Evolutionary conservation across 2,113 vertebrate genomes (phyloP).

Genomic region (Calidris pygmaea): DNA sequence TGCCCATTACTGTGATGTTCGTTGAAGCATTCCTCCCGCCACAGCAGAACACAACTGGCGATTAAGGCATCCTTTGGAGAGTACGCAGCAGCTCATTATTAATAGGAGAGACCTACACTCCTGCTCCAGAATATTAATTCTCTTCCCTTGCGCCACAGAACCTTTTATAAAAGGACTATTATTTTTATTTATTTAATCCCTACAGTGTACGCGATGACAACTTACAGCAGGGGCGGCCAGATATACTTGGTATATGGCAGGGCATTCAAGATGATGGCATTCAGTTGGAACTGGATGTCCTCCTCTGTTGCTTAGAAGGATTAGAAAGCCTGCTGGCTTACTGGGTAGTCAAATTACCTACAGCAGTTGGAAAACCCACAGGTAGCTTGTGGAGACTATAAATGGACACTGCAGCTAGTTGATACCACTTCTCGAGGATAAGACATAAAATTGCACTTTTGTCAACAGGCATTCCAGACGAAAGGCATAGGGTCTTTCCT

Average conservation of each 20-base stretch:
- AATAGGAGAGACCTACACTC: not conserved
- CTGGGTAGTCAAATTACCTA: constrained; percentile 38
- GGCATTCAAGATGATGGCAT: not conserved
- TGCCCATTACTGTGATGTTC: not conserved
- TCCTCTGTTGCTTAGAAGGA: not conserved
- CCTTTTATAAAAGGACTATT: not conserved
- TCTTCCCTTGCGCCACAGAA: not conserved
- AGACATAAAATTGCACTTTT: not conserved
- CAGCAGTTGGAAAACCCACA: not conserved
- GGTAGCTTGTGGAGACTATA: constrained; percentile 13
- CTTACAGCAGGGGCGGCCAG: not conserved
- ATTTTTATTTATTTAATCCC: not conserved
- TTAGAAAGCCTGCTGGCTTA: constrained; percentile 23
- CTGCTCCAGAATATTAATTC: not conserved
- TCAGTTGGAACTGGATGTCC: constrained; percentile 8
- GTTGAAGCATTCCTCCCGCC: not conserved
- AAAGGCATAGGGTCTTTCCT: not conserved
- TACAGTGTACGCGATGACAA: accelerated
- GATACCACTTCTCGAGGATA: not conserved
- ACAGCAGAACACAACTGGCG: not conserved
- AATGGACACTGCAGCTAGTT: not conserved
- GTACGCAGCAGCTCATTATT: not conserved
- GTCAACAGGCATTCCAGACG: not conserved
- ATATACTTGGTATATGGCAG: not conserved
- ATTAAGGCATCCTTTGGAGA: not conserved